Evolutionary conservation across 2,797 vertebrate genomes (phyloP), one percentile per base, ranked within the genome.

Genomic region (Malurus leucopterus): DNA sequence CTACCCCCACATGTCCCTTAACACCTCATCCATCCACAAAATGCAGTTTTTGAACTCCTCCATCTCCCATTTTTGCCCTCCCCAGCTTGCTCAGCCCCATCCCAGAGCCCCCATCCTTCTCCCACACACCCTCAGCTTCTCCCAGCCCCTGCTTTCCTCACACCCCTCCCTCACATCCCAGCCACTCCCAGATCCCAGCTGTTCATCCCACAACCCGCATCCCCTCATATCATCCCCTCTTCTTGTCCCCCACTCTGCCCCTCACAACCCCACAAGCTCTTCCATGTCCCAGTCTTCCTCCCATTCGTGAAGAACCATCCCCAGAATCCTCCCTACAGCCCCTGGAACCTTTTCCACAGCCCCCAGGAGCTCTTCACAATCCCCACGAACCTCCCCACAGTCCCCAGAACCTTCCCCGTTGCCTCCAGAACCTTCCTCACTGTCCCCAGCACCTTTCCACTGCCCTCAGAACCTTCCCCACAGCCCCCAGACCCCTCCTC

Each of bases 1-100:
- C 23, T 6, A 7, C 7, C 11, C 14, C 23, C 4, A 6, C 1
- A 1, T 2, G 5, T 7, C 22, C 54, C 64, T 20, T 8, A 13
- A 9, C 38, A 6, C 14, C 51, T 22, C 20, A 7, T 2, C n/a
- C 22, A 27, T 32, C 24, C 27, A 30, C 63, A 40, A 14, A 83
- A 46, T 0, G 4, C 24, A 10, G 3, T 47, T 76, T 9, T 13
- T 3, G 3, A 51, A 5, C 19, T 2, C 29, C 47, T 43, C 29
- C 1, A 0, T 1, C 40, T 46, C 36, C 64, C 36, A 36, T 36
- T 36, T 36, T 36, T 36, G 36, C 36, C 3, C 11, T 8, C 55
- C 27, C 13, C 55, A 29, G 61, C 21, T 44, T 46, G 5, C 21
- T 20, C 69, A 44, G 6, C n/a, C 21, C 21, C 63, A 16, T 1